Evolutionary conservation across 2,888 invertebrate genomes (phyloP).

Genomic region (Sphecodes monilicornis): DNA sequence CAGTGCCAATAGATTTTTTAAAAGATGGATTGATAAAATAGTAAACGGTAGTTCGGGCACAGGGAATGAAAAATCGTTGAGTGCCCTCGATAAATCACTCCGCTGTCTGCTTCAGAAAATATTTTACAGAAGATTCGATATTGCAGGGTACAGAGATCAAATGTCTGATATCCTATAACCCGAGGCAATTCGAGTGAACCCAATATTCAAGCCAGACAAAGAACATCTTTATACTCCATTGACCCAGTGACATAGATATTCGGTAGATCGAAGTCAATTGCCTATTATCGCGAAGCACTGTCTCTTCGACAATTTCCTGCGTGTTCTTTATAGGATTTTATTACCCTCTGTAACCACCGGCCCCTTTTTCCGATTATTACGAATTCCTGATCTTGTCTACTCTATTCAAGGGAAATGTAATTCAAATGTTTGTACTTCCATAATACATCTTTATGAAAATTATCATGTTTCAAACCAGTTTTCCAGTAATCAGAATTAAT

Average conservation of each 20-base stretch:
- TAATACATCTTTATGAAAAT: not conserved
- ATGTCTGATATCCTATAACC: conserved; percentile 5
- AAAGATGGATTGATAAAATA: not conserved
- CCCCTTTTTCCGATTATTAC: not conserved
- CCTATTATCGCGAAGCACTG: conserved; percentile 7
- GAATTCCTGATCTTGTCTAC: not conserved
- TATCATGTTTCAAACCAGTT: not conserved
- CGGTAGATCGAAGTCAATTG: conserved; percentile 15
- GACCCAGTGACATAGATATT: conserved; percentile 5
- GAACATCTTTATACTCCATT: conserved; percentile 11
- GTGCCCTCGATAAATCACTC: not conserved
- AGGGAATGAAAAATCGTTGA: not conserved
- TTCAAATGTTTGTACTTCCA: not conserved
- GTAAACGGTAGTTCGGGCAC: not conserved
- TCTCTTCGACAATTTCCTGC: conserved; percentile 16
- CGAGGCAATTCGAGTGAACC: not conserved
- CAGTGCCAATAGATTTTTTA: not conserved
- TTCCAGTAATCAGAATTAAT: not conserved
- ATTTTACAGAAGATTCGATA: conserved; percentile 17
- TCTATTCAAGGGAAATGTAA: not conserved
- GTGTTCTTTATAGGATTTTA: not conserved
- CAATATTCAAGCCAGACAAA: conserved; percentile 11
- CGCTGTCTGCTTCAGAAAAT: not conserved
- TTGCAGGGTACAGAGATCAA: conserved; percentile 3
- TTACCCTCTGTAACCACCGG: not conserved